Conservation (phyloP, 2,888 invertebrate species). For the Branchellion lobata region DNA sequence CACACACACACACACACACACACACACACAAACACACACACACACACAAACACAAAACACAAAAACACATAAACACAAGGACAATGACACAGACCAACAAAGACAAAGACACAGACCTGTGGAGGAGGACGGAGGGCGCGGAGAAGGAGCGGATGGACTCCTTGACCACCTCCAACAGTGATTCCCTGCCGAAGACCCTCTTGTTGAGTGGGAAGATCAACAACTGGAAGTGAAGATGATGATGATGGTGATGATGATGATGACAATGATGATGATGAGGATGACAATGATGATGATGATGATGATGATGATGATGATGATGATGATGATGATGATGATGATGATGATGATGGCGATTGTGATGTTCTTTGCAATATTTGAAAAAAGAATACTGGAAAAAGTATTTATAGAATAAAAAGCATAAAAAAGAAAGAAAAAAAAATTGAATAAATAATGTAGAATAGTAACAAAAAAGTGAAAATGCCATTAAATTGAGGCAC, state of each 20-base stretch:
- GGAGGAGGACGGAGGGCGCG: slow-evolving; percentile 81
- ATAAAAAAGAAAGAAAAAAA: not conserved
- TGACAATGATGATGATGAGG: too few species aligned
- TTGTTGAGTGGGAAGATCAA: slow-evolving; percentile 59
- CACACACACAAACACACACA: too few species aligned
- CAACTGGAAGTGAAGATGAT: slow-evolving; percentile 54
- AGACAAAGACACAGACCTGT: slow-evolving; percentile 66
- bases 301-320: not conserved
- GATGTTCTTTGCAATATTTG: not conserved
- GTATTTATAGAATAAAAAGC: not conserved
- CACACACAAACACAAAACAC: too few species aligned
- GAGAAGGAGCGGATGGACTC: slow-evolving; percentile 85
- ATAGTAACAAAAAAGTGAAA: slow-evolving; percentile 6
- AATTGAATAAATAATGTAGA: not conserved
- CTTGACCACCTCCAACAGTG: slow-evolving; percentile 76
- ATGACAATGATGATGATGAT: not conserved
- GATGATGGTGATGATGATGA: too few species aligned
- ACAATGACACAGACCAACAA: not conserved
- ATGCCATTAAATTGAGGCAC: not conserved
- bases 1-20: too few species aligned
- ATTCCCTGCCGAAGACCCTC: slow-evolving; percentile 67
- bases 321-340: slow-evolving; percentile 1
- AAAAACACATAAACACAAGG: not conserved
- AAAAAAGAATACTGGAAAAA: too few species aligned
- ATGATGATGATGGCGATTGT: not conserved